A percentile compares a stretch with the other conserved stretches of the same genome.
Conservation (phyloP, 1,140 invertebrate species). For the Globodera rostochiensis region DNA sequence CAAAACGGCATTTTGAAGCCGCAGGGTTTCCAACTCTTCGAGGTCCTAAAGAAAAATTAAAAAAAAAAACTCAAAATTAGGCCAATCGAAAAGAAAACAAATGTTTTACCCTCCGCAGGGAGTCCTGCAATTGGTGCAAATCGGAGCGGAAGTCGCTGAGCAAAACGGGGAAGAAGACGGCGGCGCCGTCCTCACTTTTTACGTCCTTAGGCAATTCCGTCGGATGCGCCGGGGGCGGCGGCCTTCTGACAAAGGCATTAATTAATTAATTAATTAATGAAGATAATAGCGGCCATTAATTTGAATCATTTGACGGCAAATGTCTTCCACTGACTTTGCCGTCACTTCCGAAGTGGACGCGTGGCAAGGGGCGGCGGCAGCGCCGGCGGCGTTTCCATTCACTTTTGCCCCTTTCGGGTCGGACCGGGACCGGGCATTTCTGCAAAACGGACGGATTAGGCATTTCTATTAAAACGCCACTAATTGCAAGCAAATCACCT, state of each 20-base stretch:
- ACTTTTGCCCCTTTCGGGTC: not conserved
- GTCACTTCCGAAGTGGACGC: not conserved
- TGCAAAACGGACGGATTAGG: not conserved
- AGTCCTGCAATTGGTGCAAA: constrained; percentile 22
- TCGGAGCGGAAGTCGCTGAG: constrained; percentile 31
- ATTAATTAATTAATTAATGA: not conserved
- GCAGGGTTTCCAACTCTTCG: constrained; percentile 28
- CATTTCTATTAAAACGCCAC: not conserved
- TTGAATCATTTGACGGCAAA: no score
- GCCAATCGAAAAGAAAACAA: not conserved
- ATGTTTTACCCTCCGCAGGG: constrained; percentile 10
- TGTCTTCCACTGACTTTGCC: not conserved
- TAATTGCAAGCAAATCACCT: not conserved
- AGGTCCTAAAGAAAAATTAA: not conserved
- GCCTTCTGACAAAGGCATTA: not conserved
- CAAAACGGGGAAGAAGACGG: constrained; percentile 13
- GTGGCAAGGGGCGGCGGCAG: not conserved
- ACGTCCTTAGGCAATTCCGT: not conserved
- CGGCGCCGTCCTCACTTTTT: constrained; percentile 18
- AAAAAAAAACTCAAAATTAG: not conserved
- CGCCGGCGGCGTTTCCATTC: not conserved
- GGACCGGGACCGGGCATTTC: not conserved
- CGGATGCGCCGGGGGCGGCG: not conserved
- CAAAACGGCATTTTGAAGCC: constrained; percentile 29
- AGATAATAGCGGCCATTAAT: not conserved